Evolutionary conservation across 2,888 invertebrate species (phyloP), one percentile per base, ranked within the genome.

Genomic region (Notodonta ziczac): DNA sequence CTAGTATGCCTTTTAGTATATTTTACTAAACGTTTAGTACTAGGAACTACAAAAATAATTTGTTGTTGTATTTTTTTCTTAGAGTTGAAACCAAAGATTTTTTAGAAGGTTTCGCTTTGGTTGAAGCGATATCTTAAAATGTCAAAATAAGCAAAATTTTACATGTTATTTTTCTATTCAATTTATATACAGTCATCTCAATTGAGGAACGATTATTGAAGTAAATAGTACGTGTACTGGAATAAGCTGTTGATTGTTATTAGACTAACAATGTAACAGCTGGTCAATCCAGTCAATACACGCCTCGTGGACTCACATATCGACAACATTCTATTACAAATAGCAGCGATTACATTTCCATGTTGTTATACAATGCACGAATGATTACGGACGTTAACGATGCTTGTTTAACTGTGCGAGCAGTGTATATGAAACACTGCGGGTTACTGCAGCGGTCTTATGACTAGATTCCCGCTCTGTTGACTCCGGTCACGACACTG

Each of bases 401-500:
- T 46, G 63, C 32, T 63, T 16, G 55, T 64, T 53, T 39, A 53
- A 58, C 63, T 59, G 51, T 57, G 64, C 55, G 8, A 57, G 60
- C 59, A 56, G 65, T 61, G 59, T 60, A 61, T 64, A 59, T 59
- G 62, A 58, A 57, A 56, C 55, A 60, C 39, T 68, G 61, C 55
- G 63, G 64, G 62, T 56, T 63, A 62, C 62, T 66, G 42, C 56
- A 69, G 60, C 59, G 51, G 60, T 56, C 57, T 65, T 71, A 65
- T 68, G 69, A 67, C 65, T 60, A 53, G 42, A 60, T 60, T n/a
- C 56, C 53, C 51, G 65, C 35, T 68, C 59, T 67, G 54, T 54
- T 59, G 60, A 48, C 59, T 67, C 58, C 65, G 68, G 72, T 66
- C 70, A 77, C 78, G 74, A 75, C 76, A 77, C 72, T 74, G 72